Evolutionary conservation across 2,888 invertebrate species (phyloP).

Genomic region (Epirrhoe alternata): DNA sequence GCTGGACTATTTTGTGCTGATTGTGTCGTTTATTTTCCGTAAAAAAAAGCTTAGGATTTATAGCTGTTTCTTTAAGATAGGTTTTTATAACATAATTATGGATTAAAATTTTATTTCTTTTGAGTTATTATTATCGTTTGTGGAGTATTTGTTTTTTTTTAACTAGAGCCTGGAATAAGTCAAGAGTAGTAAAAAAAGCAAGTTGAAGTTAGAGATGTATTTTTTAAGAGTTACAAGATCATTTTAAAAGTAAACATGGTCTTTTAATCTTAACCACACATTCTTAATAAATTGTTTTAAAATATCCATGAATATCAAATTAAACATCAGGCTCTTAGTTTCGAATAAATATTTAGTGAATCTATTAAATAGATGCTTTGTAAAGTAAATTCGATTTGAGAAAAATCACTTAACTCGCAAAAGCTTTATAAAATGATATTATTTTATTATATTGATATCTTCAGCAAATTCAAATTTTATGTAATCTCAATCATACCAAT

Average conservation of each 20-base stretch:
- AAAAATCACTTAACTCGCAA: constrained; percentile 1
- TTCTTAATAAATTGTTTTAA: background rate
- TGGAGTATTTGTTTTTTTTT: too few relatives aligned
- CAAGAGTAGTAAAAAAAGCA: too few relatives aligned
- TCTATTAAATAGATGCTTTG: background rate
- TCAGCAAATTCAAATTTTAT: constrained; percentile 3
- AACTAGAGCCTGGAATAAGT: too few relatives aligned
- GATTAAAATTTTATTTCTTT: too few relatives aligned
- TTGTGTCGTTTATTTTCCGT: constrained; percentile 25
- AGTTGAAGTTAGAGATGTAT: too few relatives aligned
- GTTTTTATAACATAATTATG: too few relatives aligned
- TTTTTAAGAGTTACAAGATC: too few relatives aligned
- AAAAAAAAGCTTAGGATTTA: constrained; percentile 17
- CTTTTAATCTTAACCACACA: background rate
- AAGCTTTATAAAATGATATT: background rate
- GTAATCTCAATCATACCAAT: background rate
- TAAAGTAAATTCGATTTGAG: constrained; percentile 3
- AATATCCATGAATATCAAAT: background rate
- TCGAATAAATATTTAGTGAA: constrained; percentile 2
- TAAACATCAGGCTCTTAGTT: constrained; percentile 1
- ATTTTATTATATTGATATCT: constrained; percentile 3
- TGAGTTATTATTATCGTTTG: too few relatives aligned
- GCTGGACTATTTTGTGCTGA: constrained; percentile 30
- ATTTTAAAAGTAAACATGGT: too few relatives aligned
- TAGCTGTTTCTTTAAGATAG: constrained; percentile 10